phyloP scores from a whole-genome alignment of 2,113 vertebrate species.

The Mesoclemmys tuberculata region DNA sequence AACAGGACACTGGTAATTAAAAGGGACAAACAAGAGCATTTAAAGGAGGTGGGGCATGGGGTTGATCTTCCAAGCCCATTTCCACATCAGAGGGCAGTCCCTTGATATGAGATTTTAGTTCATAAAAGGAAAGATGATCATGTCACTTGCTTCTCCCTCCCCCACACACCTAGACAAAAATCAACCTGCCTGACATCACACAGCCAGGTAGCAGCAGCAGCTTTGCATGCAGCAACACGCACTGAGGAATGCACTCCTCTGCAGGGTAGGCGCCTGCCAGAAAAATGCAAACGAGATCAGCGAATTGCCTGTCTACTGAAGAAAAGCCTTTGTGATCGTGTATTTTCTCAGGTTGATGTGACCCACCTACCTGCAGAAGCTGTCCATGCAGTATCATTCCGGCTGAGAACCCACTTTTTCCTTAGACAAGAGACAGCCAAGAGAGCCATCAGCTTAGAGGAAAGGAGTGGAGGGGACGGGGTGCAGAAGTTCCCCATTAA shows the following conservation, averaged over 20 bases:
- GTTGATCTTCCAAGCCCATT: conserved; percentile 14
- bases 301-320: conserved; percentile 47
- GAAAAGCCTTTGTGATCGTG: conserved; percentile 55
- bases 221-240: conserved; percentile 33
- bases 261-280: conserved; percentile 66
- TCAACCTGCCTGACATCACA: not conserved
- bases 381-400: not conserved
- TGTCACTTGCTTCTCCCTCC: not conserved
- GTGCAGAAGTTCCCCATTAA: not conserved
- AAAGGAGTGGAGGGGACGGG: not conserved
- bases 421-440: not conserved
- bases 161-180: not conserved
- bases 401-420: not conserved
- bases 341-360: not conserved
- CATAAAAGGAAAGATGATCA: not conserved
- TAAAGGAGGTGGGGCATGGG: not conserved
- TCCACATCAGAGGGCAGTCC: not conserved
- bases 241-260: conserved; percentile 35
- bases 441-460: not conserved
- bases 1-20: conserved; percentile 33
- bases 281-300: conserved; percentile 32
- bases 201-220: conserved; percentile 30
- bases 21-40: not conserved
- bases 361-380: not conserved
- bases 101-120: not conserved